phyloP scores from a whole-genome alignment of 2,113 vertebrate genomes.

The Corapipo altera region DNA sequence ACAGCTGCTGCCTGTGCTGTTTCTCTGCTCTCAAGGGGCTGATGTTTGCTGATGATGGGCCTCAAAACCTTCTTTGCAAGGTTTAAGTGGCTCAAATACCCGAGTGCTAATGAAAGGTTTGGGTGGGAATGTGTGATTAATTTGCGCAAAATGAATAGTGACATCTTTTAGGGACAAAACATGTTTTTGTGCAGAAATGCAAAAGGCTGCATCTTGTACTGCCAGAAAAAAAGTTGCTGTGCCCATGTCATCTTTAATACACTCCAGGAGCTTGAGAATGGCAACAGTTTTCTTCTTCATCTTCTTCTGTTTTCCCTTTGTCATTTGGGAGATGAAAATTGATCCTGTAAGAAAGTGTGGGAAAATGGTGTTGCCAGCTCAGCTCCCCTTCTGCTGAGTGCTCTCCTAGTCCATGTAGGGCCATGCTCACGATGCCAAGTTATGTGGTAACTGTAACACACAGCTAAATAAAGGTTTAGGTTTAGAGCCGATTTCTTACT shows the following conservation, averaged over 20 bases:
- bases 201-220: not conserved
- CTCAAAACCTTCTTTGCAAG: not conserved
- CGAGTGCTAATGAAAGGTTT: not conserved
- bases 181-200: not conserved
- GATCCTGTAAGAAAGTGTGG: conserved; percentile 29
- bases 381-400: rapidly evolving
- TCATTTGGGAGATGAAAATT: not conserved
- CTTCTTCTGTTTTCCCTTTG: not conserved
- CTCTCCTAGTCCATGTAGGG: conserved; percentile 43
- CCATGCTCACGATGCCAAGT: not conserved
- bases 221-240: not conserved
- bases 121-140: not conserved
- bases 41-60: not conserved
- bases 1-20: not conserved
- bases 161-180: not conserved
- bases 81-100: not conserved
- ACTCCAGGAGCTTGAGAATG: not conserved
- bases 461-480: conserved; percentile 41
- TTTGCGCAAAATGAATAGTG: not conserved
- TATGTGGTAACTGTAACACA: not conserved
- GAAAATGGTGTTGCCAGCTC: not conserved
- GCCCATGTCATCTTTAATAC: rapidly evolving
- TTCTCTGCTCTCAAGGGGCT: not conserved
- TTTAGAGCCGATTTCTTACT: not conserved
- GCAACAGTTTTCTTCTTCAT: not conserved